Percentiles rank a stretch among this genome's conserved stretches.
phyloP scores from a whole-genome alignment of 2,797 vertebrate genomes.

The Anabas testudineus region DNA sequence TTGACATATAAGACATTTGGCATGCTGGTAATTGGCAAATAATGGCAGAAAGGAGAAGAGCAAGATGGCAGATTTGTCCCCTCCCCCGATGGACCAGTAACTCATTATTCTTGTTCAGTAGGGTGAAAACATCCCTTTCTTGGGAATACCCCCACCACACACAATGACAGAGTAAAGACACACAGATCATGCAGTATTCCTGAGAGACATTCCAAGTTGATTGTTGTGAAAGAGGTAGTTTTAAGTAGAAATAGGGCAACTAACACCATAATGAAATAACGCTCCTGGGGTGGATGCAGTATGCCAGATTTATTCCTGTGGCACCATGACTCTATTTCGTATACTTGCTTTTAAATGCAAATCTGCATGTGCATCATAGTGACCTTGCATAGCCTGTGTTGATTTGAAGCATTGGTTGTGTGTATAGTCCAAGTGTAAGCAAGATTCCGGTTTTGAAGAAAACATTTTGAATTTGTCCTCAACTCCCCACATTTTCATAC shows the following conservation, averaged over 20 bases:
- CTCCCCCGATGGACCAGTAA: constrained; percentile 53
- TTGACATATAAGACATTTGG: constrained; percentile 49
- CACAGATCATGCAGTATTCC: constrained; percentile 49
- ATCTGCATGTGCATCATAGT: no score
- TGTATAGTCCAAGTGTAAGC: no score
- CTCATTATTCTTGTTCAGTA: constrained; percentile 85
- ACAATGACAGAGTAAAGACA: constrained; percentile 34
- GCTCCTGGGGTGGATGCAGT: constrained; percentile 42
- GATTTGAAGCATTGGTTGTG: no score
- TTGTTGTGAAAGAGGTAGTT: constrained; percentile 73
- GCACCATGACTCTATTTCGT: no score
- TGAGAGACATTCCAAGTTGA: constrained; percentile 69
- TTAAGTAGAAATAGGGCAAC: constrained; percentile 76
- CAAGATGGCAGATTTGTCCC: constrained; percentile 60
- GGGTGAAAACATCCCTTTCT: constrained; percentile 75
- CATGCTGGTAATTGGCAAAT: constrained; percentile 74
- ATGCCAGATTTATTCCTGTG: constrained; percentile 4
- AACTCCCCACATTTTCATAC: no score
- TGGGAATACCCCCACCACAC: constrained; percentile 68
- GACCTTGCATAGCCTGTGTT: no score
- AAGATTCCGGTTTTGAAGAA: no score
- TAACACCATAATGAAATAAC: constrained; percentile 66
- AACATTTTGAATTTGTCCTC: no score
- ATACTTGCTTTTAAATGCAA: no score
- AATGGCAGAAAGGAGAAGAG: constrained; percentile 59